phyloP scores from a whole-genome alignment of 2,113 vertebrate species.

The Daubentonia madagascariensis region DNA sequence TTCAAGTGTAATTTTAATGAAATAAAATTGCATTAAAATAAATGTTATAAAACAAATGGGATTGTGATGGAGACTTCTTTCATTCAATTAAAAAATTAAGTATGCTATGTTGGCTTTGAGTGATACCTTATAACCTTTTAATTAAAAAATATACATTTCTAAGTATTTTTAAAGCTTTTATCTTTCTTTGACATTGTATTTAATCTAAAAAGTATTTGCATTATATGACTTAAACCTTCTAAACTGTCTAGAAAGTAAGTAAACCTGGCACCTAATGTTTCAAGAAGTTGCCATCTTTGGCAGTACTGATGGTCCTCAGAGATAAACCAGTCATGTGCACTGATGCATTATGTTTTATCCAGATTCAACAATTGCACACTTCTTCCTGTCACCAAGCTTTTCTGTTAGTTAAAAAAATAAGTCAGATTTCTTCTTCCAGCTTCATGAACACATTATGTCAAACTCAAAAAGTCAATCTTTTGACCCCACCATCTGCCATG shows the following conservation, averaged over 20 bases:
- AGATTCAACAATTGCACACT: slow-evolving; percentile 40
- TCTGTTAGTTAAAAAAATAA: slow-evolving; percentile 68
- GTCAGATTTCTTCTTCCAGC: slow-evolving; percentile 77
- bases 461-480: slow-evolving; percentile 79
- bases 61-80: background rate
- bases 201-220: slow-evolving; percentile 20
- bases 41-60: background rate
- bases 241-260: slow-evolving; percentile 35
- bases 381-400: slow-evolving; percentile 66
- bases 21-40: slow-evolving; percentile 4
- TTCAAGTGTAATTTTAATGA: slow-evolving; percentile 2
- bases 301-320: background rate
- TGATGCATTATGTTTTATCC: slow-evolving; percentile 63
- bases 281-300: background rate
- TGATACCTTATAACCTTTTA: background rate
- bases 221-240: background rate
- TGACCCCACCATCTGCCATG: slow-evolving; percentile 85
- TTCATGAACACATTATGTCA: slow-evolving; percentile 83
- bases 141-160: background rate
- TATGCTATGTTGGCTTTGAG: background rate
- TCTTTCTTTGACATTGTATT: background rate
- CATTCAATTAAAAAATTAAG: slow-evolving; percentile 30
- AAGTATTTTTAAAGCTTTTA: slow-evolving; percentile 16
- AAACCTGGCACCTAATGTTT: background rate
- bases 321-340: slow-evolving; percentile 55